Evolutionary conservation across 2,797 vertebrate genomes (phyloP), one percentile per base, ranked within the genome.

Genomic region (Uromys caudimaculatus): DNA sequence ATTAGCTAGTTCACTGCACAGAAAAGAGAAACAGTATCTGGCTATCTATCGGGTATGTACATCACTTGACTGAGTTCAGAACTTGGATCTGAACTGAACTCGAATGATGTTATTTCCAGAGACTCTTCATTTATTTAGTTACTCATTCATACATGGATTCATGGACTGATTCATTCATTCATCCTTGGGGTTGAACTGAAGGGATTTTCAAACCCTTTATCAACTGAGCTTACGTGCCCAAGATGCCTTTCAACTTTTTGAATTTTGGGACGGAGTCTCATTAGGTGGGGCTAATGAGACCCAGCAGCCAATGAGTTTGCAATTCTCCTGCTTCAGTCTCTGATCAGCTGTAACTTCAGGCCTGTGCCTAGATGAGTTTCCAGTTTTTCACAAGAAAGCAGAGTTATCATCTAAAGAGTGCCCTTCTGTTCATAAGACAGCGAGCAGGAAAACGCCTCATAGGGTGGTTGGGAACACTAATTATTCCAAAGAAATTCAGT

Each of bases 391-490:
- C 9, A 41, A 93, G 60, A 90, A 95, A 83, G 89, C 67, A 97
- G 75, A 94, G 38, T 52, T 91, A 85, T 69, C 90, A 78, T 85
- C 82, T 91, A 56, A 96, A 96, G 60, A 85, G 82, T 77, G 23
- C 24, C 47, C 32, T 90, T 96, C 90, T 75, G 19, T 93, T 96
- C 96, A 95, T 87, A 92, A 96, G 92, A 92, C 92, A 95, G 95
- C 86, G 35, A 73, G 58, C 58, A 69, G 86, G 79, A 93, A 92
- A 97, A 92, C 52, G 64, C 79, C 94, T 97, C 86, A 47, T 35
- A 87, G 56, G 78, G 90, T 82, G 52, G 79, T 87, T 94, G 79
- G 90, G 89, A 91, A 97, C 95, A 97, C 95, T 95, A 96, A 95
- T 95, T 91, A 96, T 91, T 67, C 95, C 76, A 93, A 91, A 94